Percentiles rank a stretch among this genome's conserved stretches.
Evolutionary conservation across 1,140 invertebrate species (phyloP).

Genomic region (Lepidurus arcticus): DNA sequence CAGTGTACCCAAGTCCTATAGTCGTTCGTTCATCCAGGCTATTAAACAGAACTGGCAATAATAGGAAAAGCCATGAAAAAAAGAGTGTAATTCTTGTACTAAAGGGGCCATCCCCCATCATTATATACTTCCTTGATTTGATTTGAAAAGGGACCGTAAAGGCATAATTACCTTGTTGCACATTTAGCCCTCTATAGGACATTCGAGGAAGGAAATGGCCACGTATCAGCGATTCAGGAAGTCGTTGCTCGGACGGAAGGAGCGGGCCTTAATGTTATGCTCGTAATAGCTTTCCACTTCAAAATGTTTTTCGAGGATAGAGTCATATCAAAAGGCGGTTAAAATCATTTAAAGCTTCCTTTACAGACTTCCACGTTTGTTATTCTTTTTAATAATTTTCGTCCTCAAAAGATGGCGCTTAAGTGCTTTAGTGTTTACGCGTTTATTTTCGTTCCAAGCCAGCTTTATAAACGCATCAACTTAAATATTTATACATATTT

Average conservation of each 20-base stretch:
- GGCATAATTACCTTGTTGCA: constrained; percentile 5
- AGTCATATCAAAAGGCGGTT: too few relatives aligned
- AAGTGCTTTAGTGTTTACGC: background rate
- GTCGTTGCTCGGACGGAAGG: background rate
- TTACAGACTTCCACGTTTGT: background rate
- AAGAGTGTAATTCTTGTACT: background rate
- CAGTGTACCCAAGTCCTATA: too few relatives aligned
- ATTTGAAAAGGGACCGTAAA: background rate
- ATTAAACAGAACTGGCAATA: background rate
- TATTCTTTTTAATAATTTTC: background rate
- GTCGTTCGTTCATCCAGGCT: too few relatives aligned
- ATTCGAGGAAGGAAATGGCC: background rate
- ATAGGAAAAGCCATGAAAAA: background rate
- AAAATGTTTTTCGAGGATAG: too few relatives aligned
- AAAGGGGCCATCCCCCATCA: background rate
- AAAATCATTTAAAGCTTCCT: background rate
- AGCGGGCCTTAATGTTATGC: background rate
- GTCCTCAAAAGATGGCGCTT: background rate
- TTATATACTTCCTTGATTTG: constrained; percentile 16
- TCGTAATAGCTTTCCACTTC: too few relatives aligned
- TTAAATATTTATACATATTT: too few relatives aligned
- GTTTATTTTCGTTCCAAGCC: too few relatives aligned
- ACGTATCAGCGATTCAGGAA: background rate
- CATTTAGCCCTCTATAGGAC: background rate
- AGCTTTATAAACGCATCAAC: too few relatives aligned